Percentiles rank a stretch among this genome's conserved stretches.
phyloP scores from a whole-genome alignment of 2,113 vertebrate genomes.

The Zosterops borbonicus region DNA sequence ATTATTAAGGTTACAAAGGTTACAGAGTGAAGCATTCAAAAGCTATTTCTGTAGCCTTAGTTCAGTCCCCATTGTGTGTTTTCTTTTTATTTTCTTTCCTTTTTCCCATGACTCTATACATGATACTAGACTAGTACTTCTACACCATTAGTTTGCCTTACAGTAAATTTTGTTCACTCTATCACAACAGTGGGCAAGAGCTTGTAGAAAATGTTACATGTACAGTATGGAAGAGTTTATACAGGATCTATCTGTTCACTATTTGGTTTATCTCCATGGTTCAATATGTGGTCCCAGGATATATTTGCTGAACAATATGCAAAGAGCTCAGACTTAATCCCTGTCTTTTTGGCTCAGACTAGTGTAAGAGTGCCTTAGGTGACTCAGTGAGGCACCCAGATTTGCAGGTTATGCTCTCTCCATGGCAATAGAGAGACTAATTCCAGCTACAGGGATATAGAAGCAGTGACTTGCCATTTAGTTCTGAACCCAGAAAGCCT shows the following conservation, averaged over 20 bases:
- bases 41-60: background rate
- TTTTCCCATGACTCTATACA: background rate
- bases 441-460: background rate
- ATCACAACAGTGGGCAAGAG: background rate
- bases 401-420: background rate
- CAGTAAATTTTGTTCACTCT: background rate
- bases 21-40: background rate
- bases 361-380: background rate
- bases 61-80: background rate
- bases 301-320: background rate
- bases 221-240: background rate
- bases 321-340: background rate
- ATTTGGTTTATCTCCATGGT: background rate
- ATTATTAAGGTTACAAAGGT: slow-evolving; percentile 20
- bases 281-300: background rate
- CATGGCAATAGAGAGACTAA: background rate
- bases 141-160: background rate
- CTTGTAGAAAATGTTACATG: background rate
- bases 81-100: background rate
- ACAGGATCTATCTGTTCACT: background rate
- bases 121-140: background rate
- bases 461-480: background rate
- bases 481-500: background rate
- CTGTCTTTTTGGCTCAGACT: background rate
- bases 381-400: background rate